Base-by-base conservation (phyloP, 2,888 invertebrate species). In the Pseudanteris insignis region DNA sequence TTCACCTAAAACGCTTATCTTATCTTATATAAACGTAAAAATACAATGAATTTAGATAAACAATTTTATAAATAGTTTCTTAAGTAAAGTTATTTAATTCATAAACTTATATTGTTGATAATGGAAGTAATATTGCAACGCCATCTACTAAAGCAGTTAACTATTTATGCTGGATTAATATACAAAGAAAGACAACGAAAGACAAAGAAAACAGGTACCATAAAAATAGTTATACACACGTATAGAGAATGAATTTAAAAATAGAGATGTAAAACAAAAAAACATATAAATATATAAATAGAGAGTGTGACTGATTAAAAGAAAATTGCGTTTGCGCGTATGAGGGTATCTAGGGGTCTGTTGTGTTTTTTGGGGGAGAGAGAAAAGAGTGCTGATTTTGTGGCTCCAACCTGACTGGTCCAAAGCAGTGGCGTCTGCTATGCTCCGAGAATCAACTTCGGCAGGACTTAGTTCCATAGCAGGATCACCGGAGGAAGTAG, bases 301-400 rank as follows among this genome's bases (percentile, higher is more conserved):
- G n/a, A n/a, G 15, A 43, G 21, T 32, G 38, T 57, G 38, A 53
- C 10, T n/a, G n/a, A n/a, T n/a, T n/a, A n/a, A 63, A 46, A 53
- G 41, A 61, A 58, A 57, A 51, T 26, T 53, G 40, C 57, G 38
- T 44, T 54, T 26, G 51, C 63, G 32, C 46, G 48, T 43, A 48
- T 18, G 38, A 55, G 60, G 54, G 43, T 43, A 32, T 30, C 21
- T 43, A 21, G 48, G 33, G 43, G 26, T 6, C 18, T 36, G 29
- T 44, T 57, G 81, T 71, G 81, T 78, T 76, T 59, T 74, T 81
- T 44, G 30, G 64, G 84, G 75, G 74, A 76, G 77, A 71, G 79
- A 83, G 81, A 82, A 83, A 84, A 81, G 79, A 44, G 50, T 83
- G 83, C 81, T 83, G 83, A 80, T 82, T 83, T 80, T 81, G 78